A percentile compares a stretch with the other conserved stretches of the same genome.
Evolutionary conservation across 2,113 vertebrate species (phyloP).

Genomic region (Passer montanus): DNA sequence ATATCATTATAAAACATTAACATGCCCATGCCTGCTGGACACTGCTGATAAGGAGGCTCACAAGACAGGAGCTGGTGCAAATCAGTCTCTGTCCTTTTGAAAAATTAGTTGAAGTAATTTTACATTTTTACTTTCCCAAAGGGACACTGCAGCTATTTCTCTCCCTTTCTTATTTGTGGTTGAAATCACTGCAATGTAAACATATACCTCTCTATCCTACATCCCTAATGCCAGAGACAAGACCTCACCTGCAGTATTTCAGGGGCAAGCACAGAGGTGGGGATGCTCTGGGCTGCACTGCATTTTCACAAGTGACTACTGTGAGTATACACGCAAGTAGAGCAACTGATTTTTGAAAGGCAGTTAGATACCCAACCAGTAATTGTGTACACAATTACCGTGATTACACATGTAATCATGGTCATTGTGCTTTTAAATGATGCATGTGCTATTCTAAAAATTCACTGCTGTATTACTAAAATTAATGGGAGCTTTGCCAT

Average conservation of each 20-base stretch:
- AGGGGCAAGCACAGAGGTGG: neutral
- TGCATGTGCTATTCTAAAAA: constrained; percentile 53
- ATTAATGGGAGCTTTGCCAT: constrained; percentile 34
- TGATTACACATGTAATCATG: constrained; percentile 63
- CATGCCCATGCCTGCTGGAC: constrained; percentile 43
- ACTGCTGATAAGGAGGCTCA: constrained; percentile 65
- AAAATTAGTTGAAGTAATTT: constrained; percentile 58
- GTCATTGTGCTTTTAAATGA: constrained; percentile 57
- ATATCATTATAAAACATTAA: constrained; percentile 42
- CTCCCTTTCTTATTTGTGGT: constrained; percentile 29
- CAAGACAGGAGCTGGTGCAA: constrained; percentile 32
- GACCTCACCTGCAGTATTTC: neutral
- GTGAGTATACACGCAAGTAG: constrained; percentile 14
- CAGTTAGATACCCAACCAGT: constrained; percentile 41
- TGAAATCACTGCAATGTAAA: neutral
- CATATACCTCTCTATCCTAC: neutral
- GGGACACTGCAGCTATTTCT: constrained; percentile 37
- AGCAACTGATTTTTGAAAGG: constrained; percentile 37
- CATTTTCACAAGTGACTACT: constrained; percentile 40
- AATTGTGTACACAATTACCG: constrained; percentile 61
- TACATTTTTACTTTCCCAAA: constrained; percentile 52
- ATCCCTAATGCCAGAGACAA: neutral
- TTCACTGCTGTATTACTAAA: constrained; percentile 32
- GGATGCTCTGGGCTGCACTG: neutral
- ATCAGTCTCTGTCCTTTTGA: constrained; percentile 66